A percentile compares a stretch with the other conserved stretches of the same genome.
These are phyloP conservation scores for Charadrius vociferus DNA, from an alignment of 2,113 vertebrate species.

Conservation along the genomic window DNA sequence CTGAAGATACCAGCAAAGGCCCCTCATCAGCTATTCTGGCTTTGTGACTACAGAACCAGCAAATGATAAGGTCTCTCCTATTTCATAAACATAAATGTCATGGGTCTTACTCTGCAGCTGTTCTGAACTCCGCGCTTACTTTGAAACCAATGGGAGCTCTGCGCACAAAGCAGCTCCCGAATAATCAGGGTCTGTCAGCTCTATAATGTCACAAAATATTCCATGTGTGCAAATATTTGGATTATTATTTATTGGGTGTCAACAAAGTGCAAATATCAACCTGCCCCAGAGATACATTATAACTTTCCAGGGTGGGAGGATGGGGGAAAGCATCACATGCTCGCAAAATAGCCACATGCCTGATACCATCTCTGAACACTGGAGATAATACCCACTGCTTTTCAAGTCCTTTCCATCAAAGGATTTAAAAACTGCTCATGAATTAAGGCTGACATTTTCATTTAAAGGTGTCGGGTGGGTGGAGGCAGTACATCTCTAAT, in stretches of 20 bases:
- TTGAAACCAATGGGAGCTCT: constrained; percentile 60
- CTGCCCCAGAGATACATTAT: constrained; percentile 36
- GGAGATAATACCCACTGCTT: constrained; percentile 28
- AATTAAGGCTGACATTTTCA: constrained; percentile 64
- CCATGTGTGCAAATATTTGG: constrained; percentile 69
- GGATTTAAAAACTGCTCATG: constrained; percentile 3
- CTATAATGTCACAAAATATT: constrained; percentile 64
- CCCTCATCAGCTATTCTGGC: constrained; percentile 60
- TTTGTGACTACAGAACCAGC: constrained; percentile 58
- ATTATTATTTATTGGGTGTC: constrained; percentile 65
- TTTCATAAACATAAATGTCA: constrained; percentile 73
- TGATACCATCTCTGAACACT: neutral
- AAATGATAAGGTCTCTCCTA: constrained; percentile 67
- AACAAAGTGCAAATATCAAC: constrained; percentile 63
- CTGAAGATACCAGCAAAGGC: constrained; percentile 16
- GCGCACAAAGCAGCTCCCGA: constrained; percentile 9
- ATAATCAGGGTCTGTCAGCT: constrained; percentile 54
- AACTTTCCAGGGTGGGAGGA: constrained; percentile 2
- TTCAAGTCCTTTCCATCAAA: constrained; percentile 48
- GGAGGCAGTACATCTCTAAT: constrained; percentile 29
- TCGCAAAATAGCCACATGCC: neutral
- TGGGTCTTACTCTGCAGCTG: constrained; percentile 46
- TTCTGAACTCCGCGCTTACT: constrained; percentile 41
- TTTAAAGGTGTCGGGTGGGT: constrained; percentile 4
- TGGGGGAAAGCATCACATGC: neutral